phyloP scores from a whole-genome alignment of 1,140 invertebrate genomes.

The Aradophagus sp. region DNA sequence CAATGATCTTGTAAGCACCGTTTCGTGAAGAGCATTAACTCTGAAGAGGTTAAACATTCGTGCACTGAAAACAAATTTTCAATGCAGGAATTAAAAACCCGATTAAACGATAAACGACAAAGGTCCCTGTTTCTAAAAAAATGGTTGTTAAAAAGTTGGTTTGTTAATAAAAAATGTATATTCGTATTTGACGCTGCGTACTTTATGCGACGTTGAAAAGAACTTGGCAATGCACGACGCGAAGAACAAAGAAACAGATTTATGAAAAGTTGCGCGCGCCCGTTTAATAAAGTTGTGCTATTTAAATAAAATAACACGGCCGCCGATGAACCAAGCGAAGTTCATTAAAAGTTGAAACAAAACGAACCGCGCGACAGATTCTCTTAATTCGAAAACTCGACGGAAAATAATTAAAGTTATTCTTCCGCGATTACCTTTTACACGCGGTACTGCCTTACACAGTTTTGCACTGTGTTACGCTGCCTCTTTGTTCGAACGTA shows the following conservation, averaged over 20 bases:
- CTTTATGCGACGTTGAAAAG: no score
- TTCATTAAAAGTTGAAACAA: constrained; percentile 35
- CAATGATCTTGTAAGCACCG: constrained; percentile 30
- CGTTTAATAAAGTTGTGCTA: constrained; percentile 3
- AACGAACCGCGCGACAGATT: background rate
- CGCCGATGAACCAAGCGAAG: constrained; percentile 13
- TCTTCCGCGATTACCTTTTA: constrained; percentile 8
- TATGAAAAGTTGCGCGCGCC: no score
- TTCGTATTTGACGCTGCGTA: constrained; percentile 24
- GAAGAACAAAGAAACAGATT: constrained; percentile 41
- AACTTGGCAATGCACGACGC: constrained; percentile 27
- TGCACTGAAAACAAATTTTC: no score
- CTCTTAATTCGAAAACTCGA: constrained; percentile 7
- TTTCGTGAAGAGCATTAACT: constrained; percentile 10
- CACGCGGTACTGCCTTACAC: background rate
- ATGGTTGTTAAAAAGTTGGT: no score
- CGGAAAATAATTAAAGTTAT: constrained; percentile 24
- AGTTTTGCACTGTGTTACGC: background rate
- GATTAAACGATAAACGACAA: no score
- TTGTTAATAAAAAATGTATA: constrained; percentile 39
- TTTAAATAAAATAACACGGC: constrained; percentile 17
- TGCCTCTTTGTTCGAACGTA: background rate
- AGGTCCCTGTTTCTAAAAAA: no score
- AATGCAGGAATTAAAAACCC: no score
- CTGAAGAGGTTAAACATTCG: constrained; percentile 29